A percentile compares a stretch with the other conserved stretches of the same genome.
phyloP scores from a whole-genome alignment of 64 coral and sea anemone species.

The Actinia tenebrosa region DNA sequence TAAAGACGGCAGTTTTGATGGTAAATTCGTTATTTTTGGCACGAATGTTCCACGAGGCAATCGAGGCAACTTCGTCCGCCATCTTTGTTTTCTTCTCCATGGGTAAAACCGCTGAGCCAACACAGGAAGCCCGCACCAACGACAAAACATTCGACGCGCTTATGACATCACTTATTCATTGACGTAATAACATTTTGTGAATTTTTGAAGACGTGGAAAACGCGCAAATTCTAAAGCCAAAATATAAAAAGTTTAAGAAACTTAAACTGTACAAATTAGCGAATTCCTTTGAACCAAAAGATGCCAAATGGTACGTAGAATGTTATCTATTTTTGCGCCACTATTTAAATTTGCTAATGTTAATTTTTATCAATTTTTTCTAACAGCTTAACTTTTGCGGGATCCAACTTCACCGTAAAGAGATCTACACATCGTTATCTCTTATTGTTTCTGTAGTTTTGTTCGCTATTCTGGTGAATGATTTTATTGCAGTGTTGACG shows the following conservation, averaged over 20 bases:
- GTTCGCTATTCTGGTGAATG: slow-evolving; percentile 77
- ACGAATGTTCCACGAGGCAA: not conserved
- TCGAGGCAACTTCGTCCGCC: not conserved
- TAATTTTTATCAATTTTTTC: slow-evolving; percentile 6
- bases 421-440: slow-evolving; percentile 64
- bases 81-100: slow-evolving; percentile 32
- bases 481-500: slow-evolving; percentile 64
- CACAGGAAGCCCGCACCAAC: not conserved
- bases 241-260: not conserved
- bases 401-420: slow-evolving; percentile 77
- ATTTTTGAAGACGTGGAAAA: not conserved
- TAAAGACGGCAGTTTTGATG: not conserved
- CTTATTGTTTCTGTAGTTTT: slow-evolving; percentile 54
- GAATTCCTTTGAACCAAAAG: not conserved
- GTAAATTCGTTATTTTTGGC: not conserved
- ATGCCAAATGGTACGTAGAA: slow-evolving; percentile 23
- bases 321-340: not conserved
- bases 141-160: not conserved
- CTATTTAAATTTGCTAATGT: not conserved
- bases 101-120: slow-evolving; percentile 5
- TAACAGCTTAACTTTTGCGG: slow-evolving; percentile 87
- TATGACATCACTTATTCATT: not conserved
- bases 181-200: slow-evolving; percentile 9
- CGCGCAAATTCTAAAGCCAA: not conserved
- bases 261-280: not conserved